Evolutionary conservation across 2,888 invertebrate species (phyloP).

Genomic region (Scaptomyza caliginosa): DNA sequence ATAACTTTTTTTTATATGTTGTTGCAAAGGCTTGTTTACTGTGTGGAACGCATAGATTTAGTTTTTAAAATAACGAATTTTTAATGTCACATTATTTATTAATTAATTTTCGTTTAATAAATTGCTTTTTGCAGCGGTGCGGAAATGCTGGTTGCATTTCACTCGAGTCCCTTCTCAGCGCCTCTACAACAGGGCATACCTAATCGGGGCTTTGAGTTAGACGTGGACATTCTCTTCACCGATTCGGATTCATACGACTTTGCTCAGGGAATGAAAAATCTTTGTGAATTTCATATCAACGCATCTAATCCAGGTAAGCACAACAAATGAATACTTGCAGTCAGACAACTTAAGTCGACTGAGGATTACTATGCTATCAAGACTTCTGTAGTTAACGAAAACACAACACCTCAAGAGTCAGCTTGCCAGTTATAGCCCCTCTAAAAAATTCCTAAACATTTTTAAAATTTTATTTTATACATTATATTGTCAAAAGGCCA

Average conservation of each 20-base stretch:
- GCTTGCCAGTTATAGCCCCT: too few species aligned
- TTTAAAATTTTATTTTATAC: too few species aligned
- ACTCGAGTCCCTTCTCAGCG: constrained; percentile 92
- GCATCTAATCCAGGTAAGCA: constrained; percentile 86
- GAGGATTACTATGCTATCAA: constrained; percentile 11
- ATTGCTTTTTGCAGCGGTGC: constrained; percentile 86
- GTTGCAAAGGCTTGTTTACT: too few species aligned
- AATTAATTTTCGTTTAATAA: background rate
- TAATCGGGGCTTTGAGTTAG: constrained; percentile 92
- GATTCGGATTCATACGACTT: constrained; percentile 95
- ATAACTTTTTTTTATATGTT: too few species aligned
- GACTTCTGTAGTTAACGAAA: too few species aligned
- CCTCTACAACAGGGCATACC: constrained; percentile 89
- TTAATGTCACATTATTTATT: background rate
- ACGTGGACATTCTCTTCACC: constrained; percentile 94
- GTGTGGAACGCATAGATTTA: too few species aligned
- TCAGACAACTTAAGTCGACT: background rate
- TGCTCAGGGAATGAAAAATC: constrained; percentile 86
- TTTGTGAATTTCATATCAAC: constrained; percentile 91
- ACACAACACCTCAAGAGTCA: too few species aligned
- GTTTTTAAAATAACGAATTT: background rate
- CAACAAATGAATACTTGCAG: background rate
- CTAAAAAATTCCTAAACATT: too few species aligned
- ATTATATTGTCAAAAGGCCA: too few species aligned
- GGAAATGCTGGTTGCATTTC: constrained; percentile 94